Percentiles rank a stretch among this genome's conserved stretches.
phyloP scores from a whole-genome alignment of 2,797 vertebrate species.

The Tokudaia muenninki region DNA sequence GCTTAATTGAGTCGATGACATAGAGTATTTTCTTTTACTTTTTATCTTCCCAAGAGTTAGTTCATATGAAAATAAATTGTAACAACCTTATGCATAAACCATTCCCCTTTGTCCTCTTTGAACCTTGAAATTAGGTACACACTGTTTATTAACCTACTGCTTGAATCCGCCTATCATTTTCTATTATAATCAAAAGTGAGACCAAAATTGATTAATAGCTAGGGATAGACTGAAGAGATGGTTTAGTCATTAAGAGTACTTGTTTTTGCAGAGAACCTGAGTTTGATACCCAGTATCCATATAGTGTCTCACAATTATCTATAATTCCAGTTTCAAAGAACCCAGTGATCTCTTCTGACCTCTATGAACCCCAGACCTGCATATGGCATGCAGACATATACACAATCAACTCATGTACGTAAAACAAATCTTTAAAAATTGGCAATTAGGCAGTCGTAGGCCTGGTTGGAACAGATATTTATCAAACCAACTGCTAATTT shows the following conservation, averaged over 20 bases:
- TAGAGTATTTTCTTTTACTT: constrained; percentile 1
- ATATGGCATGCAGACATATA: not conserved
- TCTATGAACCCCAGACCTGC: no score
- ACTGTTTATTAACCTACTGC: not conserved
- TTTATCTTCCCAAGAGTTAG: not conserved
- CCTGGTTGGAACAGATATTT: not conserved
- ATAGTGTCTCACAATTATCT: not conserved
- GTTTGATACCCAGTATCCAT: not conserved
- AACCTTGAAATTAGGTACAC: not conserved
- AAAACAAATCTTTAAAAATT: not conserved
- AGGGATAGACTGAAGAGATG: not conserved
- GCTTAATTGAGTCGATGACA: not conserved
- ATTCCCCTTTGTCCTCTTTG: not conserved
- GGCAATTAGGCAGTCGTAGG: not conserved
- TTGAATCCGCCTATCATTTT: not conserved
- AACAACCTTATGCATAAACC: not conserved
- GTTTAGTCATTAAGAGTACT: not conserved
- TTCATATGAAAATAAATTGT: not conserved
- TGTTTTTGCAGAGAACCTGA: not conserved
- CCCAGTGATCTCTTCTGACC: not conserved
- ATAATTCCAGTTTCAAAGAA: not conserved
- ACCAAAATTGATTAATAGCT: constrained; percentile 40
- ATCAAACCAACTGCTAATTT: not conserved
- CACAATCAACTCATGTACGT: no score
- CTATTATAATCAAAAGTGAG: not conserved